phyloP scores from a whole-genome alignment of 1,140 invertebrate species.

The Diachasmimorpha longicaudata region DNA sequence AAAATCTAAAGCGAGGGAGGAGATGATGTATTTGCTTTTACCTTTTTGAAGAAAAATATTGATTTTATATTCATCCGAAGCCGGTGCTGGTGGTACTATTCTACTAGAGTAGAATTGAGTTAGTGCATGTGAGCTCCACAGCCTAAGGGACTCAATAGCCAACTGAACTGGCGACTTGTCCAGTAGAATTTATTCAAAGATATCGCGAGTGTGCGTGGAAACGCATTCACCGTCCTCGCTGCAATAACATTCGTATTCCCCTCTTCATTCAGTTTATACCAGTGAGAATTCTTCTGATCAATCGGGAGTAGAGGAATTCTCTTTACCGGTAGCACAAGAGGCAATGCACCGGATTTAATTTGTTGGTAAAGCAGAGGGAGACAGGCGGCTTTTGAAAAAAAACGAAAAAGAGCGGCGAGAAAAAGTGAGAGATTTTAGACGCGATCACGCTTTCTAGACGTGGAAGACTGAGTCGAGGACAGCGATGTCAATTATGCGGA shows the following conservation, averaged over 20 bases:
- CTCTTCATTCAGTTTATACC: background rate
- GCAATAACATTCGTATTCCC: background rate
- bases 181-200: background rate
- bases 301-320: background rate
- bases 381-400: background rate
- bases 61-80: constrained; percentile 21
- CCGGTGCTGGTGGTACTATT: background rate
- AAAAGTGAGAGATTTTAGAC: background rate
- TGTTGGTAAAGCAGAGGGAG: too few relatives aligned
- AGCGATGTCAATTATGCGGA: background rate
- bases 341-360: background rate
- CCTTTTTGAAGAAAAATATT: constrained; percentile 22
- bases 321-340: background rate
- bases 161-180: background rate
- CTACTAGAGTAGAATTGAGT: background rate
- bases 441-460: background rate
- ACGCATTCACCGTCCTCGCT: background rate
- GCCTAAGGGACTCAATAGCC: background rate
- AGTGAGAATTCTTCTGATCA: background rate
- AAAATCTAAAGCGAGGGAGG: background rate
- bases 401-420: background rate
- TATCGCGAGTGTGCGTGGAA: background rate
- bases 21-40: background rate
- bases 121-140: background rate
- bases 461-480: background rate